Evolutionary conservation across 2,797 vertebrate genomes (phyloP).

Genomic region (Rhynchonycteris naso): DNA sequence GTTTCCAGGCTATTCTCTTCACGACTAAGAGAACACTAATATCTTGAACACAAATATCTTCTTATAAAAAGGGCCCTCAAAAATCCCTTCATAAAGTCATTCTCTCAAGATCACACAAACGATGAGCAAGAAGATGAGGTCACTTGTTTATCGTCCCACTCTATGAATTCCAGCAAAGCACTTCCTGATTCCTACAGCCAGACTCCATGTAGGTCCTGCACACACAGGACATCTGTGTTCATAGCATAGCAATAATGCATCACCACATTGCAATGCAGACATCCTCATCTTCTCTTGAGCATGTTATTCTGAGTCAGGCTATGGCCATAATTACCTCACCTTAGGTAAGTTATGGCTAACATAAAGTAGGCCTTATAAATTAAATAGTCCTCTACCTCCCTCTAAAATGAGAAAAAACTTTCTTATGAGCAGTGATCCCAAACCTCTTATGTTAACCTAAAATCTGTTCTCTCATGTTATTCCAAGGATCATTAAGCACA

Average conservation of each 20-base stretch:
- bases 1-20: not conserved
- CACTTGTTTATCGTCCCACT: not conserved
- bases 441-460: not conserved
- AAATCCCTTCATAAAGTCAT: conserved; percentile 7
- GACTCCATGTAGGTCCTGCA: not conserved
- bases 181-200: not conserved
- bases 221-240: not conserved
- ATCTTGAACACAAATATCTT: not conserved
- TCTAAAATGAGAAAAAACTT: conserved; percentile 29
- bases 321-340: not conserved
- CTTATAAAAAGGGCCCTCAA: not conserved
- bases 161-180: not conserved
- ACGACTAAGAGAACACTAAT: not conserved
- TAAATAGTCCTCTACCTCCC: conserved; percentile 21
- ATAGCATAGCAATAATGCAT: not conserved
- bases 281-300: conserved; percentile 20
- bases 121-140: not conserved
- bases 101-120: not conserved
- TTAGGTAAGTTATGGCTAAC: conserved; percentile 45
- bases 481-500: conserved; percentile 18
- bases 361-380: conserved; percentile 3
- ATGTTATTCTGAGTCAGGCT: conserved; percentile 20
- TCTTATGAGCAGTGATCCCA: not conserved
- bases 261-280: conserved; percentile 21
- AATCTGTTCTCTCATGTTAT: not conserved